A percentile compares a stretch with the other conserved stretches of the same genome.
phyloP scores from a whole-genome alignment of 2,797 vertebrate genomes.

The Holocentrus rufus region DNA sequence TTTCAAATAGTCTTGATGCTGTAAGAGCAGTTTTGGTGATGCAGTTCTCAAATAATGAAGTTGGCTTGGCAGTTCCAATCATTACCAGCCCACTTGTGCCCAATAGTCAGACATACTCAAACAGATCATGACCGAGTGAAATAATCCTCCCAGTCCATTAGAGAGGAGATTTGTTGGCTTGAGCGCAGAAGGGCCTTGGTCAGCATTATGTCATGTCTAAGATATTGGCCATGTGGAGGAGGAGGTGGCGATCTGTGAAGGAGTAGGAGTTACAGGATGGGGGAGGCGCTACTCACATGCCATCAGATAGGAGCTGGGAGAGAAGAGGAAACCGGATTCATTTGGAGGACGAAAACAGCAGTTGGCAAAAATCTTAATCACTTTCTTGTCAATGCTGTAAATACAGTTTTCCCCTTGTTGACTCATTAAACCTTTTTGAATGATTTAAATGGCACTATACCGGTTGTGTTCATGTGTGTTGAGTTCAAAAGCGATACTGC shows the following conservation, averaged over 20 bases:
- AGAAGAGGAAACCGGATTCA: conserved; percentile 28
- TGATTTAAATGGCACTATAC: background rate
- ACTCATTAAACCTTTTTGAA: background rate
- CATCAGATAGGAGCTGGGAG: conserved; percentile 32
- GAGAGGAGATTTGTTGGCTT: background rate
- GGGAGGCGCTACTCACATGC: conserved; percentile 46
- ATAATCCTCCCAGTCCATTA: background rate
- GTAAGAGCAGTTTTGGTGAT: too few relatives aligned
- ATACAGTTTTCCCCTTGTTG: background rate
- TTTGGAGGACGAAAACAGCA: conserved; percentile 39
- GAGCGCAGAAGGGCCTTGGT: background rate
- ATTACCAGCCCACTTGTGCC: background rate
- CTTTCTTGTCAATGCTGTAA: background rate
- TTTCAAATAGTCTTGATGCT: too few relatives aligned
- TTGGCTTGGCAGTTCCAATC: too few relatives aligned
- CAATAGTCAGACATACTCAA: background rate
- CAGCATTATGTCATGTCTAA: conserved; percentile 38
- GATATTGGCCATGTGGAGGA: conserved; percentile 45
- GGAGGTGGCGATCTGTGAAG: conserved; percentile 28
- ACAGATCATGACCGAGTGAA: background rate
- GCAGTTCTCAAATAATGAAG: background rate
- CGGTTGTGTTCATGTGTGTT: background rate
- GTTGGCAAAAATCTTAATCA: background rate
- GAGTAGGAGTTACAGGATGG: conserved; percentile 45
- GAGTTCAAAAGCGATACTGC: background rate